These are phyloP conservation scores for Apamea crenata DNA, from an alignment of 2,888 invertebrate species.

Conservation along the genomic window DNA sequence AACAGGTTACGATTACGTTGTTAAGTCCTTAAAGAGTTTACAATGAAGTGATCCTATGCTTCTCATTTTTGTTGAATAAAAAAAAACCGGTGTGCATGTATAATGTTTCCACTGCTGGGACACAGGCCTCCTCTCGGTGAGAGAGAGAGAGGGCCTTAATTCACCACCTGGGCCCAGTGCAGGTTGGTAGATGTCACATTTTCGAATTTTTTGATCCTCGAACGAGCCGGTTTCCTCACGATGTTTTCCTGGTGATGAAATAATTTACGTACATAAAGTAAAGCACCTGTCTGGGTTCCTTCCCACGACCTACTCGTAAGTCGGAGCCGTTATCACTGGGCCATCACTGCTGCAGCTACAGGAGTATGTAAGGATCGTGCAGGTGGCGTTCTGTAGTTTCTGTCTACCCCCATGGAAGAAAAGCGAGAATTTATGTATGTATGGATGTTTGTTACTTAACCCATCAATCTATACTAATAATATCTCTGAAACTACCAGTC, in stretches of 20 bases:
- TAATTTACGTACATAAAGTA: not conserved
- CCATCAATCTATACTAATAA: not conserved
- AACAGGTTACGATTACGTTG: constrained; percentile 47
- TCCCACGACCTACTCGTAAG: not conserved
- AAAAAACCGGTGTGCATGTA: not conserved
- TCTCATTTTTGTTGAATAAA: constrained; percentile 18
- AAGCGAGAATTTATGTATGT: not conserved
- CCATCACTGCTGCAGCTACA: not conserved
- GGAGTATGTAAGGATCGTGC: not conserved
- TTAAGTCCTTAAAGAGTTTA: constrained; percentile 32
- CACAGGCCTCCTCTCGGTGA: too few species aligned
- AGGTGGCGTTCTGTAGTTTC: not conserved
- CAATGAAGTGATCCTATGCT: constrained; percentile 16
- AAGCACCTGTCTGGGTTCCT: not conserved
- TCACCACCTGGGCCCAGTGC: not conserved
- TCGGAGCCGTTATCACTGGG: not conserved
- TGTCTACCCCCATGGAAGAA: too few species aligned
- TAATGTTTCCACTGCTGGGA: not conserved
- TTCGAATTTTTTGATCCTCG: too few species aligned
- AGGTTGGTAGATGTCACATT: too few species aligned
- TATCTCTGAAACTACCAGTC: too few species aligned
- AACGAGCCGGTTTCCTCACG: not conserved
- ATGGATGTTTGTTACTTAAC: not conserved
- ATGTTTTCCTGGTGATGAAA: not conserved
- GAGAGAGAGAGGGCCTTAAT: too few species aligned